Conservation (phyloP, 2,888 invertebrate genomes). For the Ennomos erosarius region DNA sequence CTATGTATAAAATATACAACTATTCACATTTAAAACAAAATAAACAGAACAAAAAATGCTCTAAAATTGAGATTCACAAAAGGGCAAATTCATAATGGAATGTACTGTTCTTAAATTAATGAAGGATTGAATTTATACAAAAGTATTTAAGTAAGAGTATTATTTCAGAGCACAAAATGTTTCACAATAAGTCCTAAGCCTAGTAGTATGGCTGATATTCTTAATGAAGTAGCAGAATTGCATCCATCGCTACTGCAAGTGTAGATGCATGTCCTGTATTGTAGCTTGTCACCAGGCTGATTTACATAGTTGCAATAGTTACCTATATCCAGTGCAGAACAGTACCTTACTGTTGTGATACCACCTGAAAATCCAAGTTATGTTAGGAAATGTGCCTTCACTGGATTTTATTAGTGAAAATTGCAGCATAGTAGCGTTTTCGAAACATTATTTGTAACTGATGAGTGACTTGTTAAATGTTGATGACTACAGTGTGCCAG, state of each 20-base stretch:
- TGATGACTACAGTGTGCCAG: not conserved
- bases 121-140: not conserved
- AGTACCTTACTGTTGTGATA: slow-evolving; percentile 94
- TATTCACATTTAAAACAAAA: slow-evolving; percentile 9
- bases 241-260: slow-evolving; percentile 94
- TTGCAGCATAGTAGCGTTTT: no score
- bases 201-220: slow-evolving; percentile 49
- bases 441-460: no score
- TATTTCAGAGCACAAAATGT: slow-evolving; percentile 34
- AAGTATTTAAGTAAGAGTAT: not conserved
- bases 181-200: slow-evolving; percentile 43
- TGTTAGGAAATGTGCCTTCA: no score
- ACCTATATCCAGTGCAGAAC: slow-evolving; percentile 94
- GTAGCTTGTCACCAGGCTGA: slow-evolving; percentile 93
- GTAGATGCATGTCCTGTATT: slow-evolving; percentile 94
- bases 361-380: slow-evolving; percentile 87
- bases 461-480: no score
- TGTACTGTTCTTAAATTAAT: slow-evolving; percentile 7
- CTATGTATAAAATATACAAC: slow-evolving; percentile 16
- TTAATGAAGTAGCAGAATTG: slow-evolving; percentile 84
- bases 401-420: no score
- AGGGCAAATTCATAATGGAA: slow-evolving; percentile 13
- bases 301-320: slow-evolving; percentile 95
- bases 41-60: slow-evolving; percentile 5
- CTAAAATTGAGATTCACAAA: slow-evolving; percentile 21